Base-by-base conservation (phyloP, 30 jellyfish, hydroid and myxozoan species). In the Calvadosia cruxmelitensis region DNA sequence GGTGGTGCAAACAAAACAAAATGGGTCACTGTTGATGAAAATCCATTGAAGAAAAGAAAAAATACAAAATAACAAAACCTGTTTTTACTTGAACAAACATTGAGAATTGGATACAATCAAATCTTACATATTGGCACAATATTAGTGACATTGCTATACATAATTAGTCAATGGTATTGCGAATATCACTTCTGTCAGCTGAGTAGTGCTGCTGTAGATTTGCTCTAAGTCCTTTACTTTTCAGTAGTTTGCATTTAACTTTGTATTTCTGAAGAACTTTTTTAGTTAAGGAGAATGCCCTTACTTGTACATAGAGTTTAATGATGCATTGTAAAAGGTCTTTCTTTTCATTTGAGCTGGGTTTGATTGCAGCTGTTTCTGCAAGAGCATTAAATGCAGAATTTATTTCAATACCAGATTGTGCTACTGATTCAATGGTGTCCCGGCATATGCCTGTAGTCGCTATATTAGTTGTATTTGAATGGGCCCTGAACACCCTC, bases 221-320 rank as follows among this genome's bases (percentile, higher is more conserved):
- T 35, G 26, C 31, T 29, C 53, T 27, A 71, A 71, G 34, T n/a
- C 33, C 80, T 52, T 71, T 71, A 2, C 34, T 24, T 67, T 71
- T 52, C 33, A 13, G 23, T 71, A 34, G 80, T 32, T 52, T 71
- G 50, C 70, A 33, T 71, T 71, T 52, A 25, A 71, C 70, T 51
- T 71, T 71, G 61, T 52, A 52, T 61, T 71, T 71, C 33, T 71
- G 80, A 27, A 71, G 80, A 25, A 71, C 74, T 34, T 71, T 67
- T 69, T 71, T 71, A 16, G 80, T 71, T 30, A 34, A 52, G n/a
- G 80, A 71, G 52, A 71, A 71, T 5, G 70, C 50, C 34, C 80
- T 71, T 67, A 71, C 80, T 49, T 71, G 72, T 25, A 71, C 52
- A 51, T 34, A 71, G 7, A 51, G 71, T 67, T 32, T 71, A 2